Conservation (phyloP, 2,113 vertebrate species). For the Phrynosoma blainvillii region DNA sequence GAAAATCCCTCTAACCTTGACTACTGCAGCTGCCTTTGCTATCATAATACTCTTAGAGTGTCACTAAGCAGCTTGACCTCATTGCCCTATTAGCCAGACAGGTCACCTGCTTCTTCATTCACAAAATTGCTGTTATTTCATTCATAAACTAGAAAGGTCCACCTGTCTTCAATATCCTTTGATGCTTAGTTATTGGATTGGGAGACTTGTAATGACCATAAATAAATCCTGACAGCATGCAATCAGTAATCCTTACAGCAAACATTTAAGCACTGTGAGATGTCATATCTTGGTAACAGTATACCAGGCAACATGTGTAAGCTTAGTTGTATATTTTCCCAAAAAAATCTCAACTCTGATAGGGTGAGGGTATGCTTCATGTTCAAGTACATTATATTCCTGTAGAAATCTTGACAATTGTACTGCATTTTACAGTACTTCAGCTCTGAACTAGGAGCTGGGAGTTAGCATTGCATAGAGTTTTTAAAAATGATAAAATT, state of each 20-base stretch:
- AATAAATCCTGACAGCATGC: slow-evolving; percentile 8
- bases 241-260: slow-evolving; percentile 1
- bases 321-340: background rate
- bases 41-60: slow-evolving; percentile 15
- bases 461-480: background rate
- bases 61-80: background rate
- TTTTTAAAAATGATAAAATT: no score
- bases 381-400: background rate
- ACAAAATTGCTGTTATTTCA: slow-evolving; percentile 12
- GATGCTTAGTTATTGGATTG: slow-evolving; percentile 3
- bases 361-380: background rate
- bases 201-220: background rate
- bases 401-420: background rate
- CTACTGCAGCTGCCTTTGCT: slow-evolving; percentile 13
- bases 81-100: slow-evolving; percentile 3
- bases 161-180: slow-evolving; percentile 22
- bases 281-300: slow-evolving; percentile 8
- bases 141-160: slow-evolving; percentile 25
- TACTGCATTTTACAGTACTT: background rate
- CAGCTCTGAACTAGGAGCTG: background rate
- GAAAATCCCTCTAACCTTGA: slow-evolving; percentile 25
- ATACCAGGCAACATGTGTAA: background rate
- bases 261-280: background rate
- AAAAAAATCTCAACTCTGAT: background rate
- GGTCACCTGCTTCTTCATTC: background rate